phyloP scores from a whole-genome alignment of 2,888 invertebrate genomes.

The Meiosimyza decipiens region DNA sequence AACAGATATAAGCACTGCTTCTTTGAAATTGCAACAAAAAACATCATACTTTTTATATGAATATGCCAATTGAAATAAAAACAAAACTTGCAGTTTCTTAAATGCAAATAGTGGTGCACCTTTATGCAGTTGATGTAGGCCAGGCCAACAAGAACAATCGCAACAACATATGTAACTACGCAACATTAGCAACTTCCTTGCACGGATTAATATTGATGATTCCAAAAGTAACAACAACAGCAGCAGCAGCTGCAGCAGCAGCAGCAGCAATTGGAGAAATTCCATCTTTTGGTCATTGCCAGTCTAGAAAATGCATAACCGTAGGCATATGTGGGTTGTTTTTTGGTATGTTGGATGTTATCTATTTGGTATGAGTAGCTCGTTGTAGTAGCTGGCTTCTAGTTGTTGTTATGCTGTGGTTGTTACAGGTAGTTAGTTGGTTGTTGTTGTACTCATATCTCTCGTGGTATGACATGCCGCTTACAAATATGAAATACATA shows the following conservation, averaged over 20 bases:
- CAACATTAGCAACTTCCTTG: conserved; percentile 26
- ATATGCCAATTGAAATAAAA: no score
- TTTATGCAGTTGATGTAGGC: background rate
- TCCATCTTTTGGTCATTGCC: background rate
- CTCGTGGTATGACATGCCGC: conserved; percentile 26
- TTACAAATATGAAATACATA: conserved; percentile 33
- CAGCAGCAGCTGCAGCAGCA: no score
- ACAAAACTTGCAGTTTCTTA: no score
- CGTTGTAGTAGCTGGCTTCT: conserved; percentile 12
- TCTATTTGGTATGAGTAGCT: conserved; percentile 12
- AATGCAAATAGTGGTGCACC: no score
- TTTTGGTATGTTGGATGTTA: conserved; percentile 17
- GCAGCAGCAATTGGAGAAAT: conserved; percentile 13
- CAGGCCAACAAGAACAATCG: background rate
- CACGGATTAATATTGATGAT: conserved; percentile 35
- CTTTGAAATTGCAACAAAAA: background rate
- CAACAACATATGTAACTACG: conserved; percentile 20
- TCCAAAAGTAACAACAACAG: background rate
- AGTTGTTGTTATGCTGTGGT: conserved; percentile 17
- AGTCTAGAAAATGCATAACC: background rate
- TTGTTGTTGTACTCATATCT: conserved; percentile 18
- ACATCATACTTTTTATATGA: background rate
- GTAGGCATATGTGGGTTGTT: conserved; percentile 28
- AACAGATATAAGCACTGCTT: conserved; percentile 1
- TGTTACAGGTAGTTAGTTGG: conserved; percentile 8